Evolutionary conservation across 2,888 invertebrate species (phyloP).

Genomic region (Vesta saturnalis): DNA sequence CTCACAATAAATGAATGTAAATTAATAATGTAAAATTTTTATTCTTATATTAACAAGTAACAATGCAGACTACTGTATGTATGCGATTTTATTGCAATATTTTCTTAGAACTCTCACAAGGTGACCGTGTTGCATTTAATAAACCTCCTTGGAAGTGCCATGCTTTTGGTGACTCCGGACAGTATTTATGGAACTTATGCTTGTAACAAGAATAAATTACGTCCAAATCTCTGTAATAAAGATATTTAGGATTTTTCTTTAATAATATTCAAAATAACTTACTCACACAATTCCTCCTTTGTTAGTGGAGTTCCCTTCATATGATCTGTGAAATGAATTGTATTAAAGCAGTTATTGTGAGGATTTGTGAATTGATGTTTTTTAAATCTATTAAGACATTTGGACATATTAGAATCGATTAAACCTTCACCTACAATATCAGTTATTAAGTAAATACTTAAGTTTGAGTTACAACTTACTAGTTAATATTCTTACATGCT

Average conservation of each 20-base stretch:
- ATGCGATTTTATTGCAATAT: no score
- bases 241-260: not conserved
- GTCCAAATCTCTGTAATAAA: conserved; percentile 25
- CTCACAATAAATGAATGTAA: no score
- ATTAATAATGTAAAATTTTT: no score
- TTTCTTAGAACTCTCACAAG: conserved; percentile 2
- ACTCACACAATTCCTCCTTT: conserved; percentile 28
- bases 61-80: no score
- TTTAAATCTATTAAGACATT: conserved; percentile 24
- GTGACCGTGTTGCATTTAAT: conserved; percentile 12
- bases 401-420: conserved; percentile 22
- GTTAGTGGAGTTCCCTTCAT: not conserved
- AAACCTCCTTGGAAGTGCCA: conserved; percentile 29
- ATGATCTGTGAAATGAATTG: conserved; percentile 10
- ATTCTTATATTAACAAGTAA: no score
- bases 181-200: conserved; percentile 18
- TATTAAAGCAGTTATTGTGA: conserved; percentile 9
- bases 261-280: not conserved
- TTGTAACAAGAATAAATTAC: conserved; percentile 23
- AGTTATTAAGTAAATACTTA: no score
- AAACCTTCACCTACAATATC: conserved; percentile 17
- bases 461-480: conserved; percentile 9
- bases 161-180: conserved; percentile 22
- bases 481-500: conserved; percentile 10
- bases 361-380: conserved; percentile 20